Evolutionary conservation across 2,113 vertebrate genomes (phyloP).

Genomic region (Talpa occidentalis): DNA sequence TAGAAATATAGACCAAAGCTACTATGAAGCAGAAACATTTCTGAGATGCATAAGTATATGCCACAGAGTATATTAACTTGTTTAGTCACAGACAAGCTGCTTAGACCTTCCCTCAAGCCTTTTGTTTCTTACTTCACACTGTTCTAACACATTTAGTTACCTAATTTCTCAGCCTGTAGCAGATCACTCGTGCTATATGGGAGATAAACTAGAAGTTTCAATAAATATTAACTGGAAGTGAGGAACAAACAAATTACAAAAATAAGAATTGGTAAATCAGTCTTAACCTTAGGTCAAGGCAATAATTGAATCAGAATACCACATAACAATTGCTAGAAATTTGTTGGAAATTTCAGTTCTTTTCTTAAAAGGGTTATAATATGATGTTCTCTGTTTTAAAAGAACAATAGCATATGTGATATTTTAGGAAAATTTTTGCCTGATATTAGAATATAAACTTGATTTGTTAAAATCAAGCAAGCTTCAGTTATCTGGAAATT

Average conservation of each 20-base stretch:
- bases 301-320: constrained; percentile 1
- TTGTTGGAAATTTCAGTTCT: neutral
- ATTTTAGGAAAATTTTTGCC: neutral
- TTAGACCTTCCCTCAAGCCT: neutral
- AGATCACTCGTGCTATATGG: neutral
- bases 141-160: neutral
- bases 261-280: constrained; percentile 27
- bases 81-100: neutral
- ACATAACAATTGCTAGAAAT: neutral
- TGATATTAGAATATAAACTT: constrained; percentile 13
- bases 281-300: constrained; percentile 38
- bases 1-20: constrained; percentile 33
- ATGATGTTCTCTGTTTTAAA: constrained; percentile 2
- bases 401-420: neutral
- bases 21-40: neutral
- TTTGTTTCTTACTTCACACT: neutral
- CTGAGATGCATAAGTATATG: neutral
- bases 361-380: constrained; percentile 13
- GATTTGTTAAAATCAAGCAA: constrained; percentile 46
- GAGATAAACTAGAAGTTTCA: neutral
- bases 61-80: neutral
- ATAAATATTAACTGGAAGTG: neutral
- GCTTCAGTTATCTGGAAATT: constrained; percentile 1
- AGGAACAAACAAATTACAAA: neutral
- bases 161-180: neutral